A percentile compares a stretch with the other conserved stretches of the same genome.
Evolutionary conservation across 92 coral and sea anemone species (phyloP).

Genomic region (Palythoa heliodiscus): DNA sequence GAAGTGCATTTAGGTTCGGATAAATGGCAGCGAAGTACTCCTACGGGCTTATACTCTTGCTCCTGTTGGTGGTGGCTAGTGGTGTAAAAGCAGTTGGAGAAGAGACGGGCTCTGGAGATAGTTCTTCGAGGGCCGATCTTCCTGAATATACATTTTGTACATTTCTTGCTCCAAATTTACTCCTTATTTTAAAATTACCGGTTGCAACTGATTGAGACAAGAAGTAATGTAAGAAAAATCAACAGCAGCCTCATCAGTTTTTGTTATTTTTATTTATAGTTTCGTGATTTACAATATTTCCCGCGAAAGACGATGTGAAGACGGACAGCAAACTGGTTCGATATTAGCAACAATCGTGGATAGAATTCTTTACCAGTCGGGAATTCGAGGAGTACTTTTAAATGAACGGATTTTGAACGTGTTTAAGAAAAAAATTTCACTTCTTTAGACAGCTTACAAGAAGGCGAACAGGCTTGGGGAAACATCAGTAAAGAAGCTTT

Average conservation of each 20-base stretch:
- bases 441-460: conserved; percentile 37
- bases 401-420: conserved; percentile 34
- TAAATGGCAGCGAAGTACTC: conserved; percentile 6
- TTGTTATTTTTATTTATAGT: neutral
- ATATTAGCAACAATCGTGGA: conserved; percentile 39
- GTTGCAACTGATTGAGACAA: neutral
- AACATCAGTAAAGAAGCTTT: conserved; percentile 39
- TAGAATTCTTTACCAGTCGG: conserved; percentile 50
- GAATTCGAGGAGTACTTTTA: conserved; percentile 43
- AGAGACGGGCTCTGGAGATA: conserved; percentile 9
- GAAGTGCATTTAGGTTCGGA: conserved; percentile 3
- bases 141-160: conserved; percentile 8
- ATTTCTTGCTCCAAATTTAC: neutral
- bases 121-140: conserved; percentile 7
- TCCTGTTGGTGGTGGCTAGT: conserved; percentile 6
- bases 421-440: conserved; percentile 18
- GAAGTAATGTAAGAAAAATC: neutral
- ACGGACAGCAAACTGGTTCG: conserved; percentile 7
- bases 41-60: neutral
- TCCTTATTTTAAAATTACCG: neutral
- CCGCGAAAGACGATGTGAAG: conserved; percentile 18
- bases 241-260: neutral
- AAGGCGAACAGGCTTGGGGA: conserved; percentile 42
- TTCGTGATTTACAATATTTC: conserved; percentile 18
- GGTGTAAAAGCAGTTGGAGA: conserved; percentile 11